Evolutionary conservation across 2,797 vertebrate genomes (phyloP), one percentile per base, ranked within the genome.

Genomic region (Petrocephalus sullivani): DNA sequence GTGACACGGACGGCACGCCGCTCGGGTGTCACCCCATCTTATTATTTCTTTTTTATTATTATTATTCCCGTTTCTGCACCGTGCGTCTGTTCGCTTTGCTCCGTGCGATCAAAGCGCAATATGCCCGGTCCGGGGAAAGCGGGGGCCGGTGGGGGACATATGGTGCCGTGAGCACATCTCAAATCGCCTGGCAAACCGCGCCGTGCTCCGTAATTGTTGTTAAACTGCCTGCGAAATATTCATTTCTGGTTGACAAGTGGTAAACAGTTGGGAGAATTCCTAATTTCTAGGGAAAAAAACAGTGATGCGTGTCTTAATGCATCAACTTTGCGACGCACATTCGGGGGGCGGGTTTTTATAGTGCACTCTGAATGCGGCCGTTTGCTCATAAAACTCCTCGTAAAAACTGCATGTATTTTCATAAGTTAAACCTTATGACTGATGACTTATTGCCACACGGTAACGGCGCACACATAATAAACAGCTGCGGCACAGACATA

Each of bases 141-240:
- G 37, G 37, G 37, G 37, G 37, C 37, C 3, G 37, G 37, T 41
- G 37, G 56, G 78, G 85, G 61, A 85, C 87, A 88, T 85, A 89
- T 89, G 91, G 93, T 49, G 89, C 88, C 91, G 90, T 90, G 92
- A 90, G 90, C 91, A 90, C 37, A 91, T 93, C 91, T 89, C 84
- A 89, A 91, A 91, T 91, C 90, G 92, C 84, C 90, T 91, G 91
- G 92, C 92, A 91, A 64, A 67, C 90, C 89, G 91, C 54, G 41
- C 90, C 83, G 21, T 90, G 92, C 90, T 91, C 91, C 88, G 91
- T 94, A 93, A 94, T 93, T 92, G 94, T 92, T 93, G 93, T 93
- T 94, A 94, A 95, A 94, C 94, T 94, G 93, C 90, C 91, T 90
- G 91, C 93, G 91, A 94, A 94, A 94, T 93, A 93, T 92, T 94